Evolutionary conservation across 2,113 vertebrate species (phyloP).

Genomic region (Patagioenas fasciata): DNA sequence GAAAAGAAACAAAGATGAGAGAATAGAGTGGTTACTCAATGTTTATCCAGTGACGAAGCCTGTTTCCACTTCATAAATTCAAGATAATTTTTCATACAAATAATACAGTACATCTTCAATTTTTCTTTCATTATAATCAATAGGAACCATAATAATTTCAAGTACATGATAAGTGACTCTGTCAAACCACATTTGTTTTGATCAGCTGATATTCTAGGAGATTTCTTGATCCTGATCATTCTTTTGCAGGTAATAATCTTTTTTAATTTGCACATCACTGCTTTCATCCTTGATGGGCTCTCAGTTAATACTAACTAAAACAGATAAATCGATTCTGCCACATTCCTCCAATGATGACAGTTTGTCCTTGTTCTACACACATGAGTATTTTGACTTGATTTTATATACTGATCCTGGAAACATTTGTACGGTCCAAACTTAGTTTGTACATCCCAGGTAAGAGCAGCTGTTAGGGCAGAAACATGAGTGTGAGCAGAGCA

Average conservation of each 20-base stretch:
- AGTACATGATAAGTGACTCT: slow-evolving; percentile 19
- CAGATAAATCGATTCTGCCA: background rate
- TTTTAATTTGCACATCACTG: slow-evolving; percentile 26
- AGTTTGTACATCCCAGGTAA: background rate
- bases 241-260: slow-evolving; percentile 3
- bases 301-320: slow-evolving; percentile 23
- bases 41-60: background rate
- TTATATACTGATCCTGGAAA: background rate
- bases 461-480: background rate
- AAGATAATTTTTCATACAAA: slow-evolving; percentile 22
- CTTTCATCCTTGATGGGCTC: background rate
- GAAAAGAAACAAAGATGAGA: background rate
- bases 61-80: slow-evolving; percentile 5
- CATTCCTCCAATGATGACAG: background rate
- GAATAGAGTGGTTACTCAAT: background rate
- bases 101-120: background rate
- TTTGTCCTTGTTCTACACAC: background rate
- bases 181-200: slow-evolving; percentile 50
- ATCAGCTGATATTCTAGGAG: slow-evolving; percentile 29
- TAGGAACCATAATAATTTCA: slow-evolving; percentile 9
- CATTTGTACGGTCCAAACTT: background rate
- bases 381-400: background rate
- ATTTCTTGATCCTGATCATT: background rate
- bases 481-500: background rate
- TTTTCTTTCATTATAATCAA: slow-evolving; percentile 37